These are phyloP conservation scores for Patagioenas fasciata DNA, from an alignment of 2,113 vertebrate species.

Conservation along the genomic window DNA sequence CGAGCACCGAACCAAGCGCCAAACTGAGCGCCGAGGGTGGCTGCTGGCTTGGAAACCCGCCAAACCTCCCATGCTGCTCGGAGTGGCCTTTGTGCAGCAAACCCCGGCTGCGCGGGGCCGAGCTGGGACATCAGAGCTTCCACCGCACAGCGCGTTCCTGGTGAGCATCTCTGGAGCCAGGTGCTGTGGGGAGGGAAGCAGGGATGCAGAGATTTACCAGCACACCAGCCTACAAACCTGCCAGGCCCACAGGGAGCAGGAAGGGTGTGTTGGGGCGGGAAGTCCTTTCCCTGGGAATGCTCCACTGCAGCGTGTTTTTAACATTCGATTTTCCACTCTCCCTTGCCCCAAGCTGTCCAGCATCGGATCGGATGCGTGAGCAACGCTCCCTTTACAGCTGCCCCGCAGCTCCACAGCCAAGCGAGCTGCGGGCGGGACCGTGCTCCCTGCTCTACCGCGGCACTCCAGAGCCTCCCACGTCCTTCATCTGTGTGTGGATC, in stretches of 20 bases:
- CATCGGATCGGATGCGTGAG: neutral
- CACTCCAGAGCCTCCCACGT: neutral
- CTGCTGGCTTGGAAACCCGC: neutral
- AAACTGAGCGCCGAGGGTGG: neutral
- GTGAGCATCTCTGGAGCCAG: neutral
- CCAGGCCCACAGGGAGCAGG: neutral
- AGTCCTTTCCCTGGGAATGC: neutral
- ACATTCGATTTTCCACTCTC: too few relatives aligned
- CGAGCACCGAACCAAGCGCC: neutral
- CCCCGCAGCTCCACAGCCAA: neutral
- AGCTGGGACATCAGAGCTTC: neutral
- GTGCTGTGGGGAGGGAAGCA: neutral
- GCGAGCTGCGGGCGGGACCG: neutral
- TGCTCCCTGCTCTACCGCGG: neutral
- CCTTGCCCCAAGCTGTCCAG: neutral
- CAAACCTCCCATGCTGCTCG: neutral
- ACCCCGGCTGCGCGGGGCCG: neutral
- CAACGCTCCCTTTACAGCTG: neutral
- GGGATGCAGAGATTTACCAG: neutral
- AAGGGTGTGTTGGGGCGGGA: too few relatives aligned
- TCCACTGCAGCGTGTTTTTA: neutral
- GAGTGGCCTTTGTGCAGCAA: neutral
- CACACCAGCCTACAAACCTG: neutral
- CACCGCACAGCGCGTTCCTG: neutral
- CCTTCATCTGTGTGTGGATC: constrained; percentile 20